Base-by-base conservation (phyloP, 2,888 invertebrate genomes). In the Mechanitis mazaeus region DNA sequence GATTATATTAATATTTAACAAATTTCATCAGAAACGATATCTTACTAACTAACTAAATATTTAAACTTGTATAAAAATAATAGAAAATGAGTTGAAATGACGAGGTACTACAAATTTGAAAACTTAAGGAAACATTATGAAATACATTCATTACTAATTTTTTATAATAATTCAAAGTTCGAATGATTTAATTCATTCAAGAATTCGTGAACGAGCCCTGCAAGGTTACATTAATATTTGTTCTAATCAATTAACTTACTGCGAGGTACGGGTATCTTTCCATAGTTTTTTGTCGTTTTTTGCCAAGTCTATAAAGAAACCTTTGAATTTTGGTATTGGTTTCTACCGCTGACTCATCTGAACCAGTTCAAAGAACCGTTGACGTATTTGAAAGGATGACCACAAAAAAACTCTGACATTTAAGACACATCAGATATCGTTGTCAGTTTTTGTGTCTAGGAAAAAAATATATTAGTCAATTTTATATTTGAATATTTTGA, bases 281-380 rank as follows among this genome's bases (percentile, higher is more conserved):
- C 50, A 50, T 50, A 28, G 28, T 56, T 57, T 65, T 59, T 68
- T 64, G 53, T 65, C 60, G 70, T 66, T 68, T 71, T 64, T 66
- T 53, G 56, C 59, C 35, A 55, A 55, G 53, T 55, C 66, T 58
- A 42, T 20, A 58, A 28, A 57, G 59, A 59, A 58, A 63, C 65
- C 57, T 56, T 42, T 59, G 56, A 62, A 33, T 59, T 55, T 56
- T 63, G 57, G 58, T 61, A 61, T 63, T 35, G 46, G 60, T 69
- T 65, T 66, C 69, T 69, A 66, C 50, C 65, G 54, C 55, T 78
- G 78, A 78, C 60, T 79, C 79, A 77, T 55, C 61, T 64, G 69
- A 77, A 75, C 76, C 76, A 76, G 76, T 75, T 77, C 74, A 73
- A 70, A 69, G 68, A 78, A 79, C 75, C 79, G 76, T 77, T 80